A percentile compares a stretch with the other conserved stretches of the same genome.
These are phyloP conservation scores for Formica selysi DNA, from an alignment of 1,140 invertebrate genomes.

Conservation along the genomic window DNA sequence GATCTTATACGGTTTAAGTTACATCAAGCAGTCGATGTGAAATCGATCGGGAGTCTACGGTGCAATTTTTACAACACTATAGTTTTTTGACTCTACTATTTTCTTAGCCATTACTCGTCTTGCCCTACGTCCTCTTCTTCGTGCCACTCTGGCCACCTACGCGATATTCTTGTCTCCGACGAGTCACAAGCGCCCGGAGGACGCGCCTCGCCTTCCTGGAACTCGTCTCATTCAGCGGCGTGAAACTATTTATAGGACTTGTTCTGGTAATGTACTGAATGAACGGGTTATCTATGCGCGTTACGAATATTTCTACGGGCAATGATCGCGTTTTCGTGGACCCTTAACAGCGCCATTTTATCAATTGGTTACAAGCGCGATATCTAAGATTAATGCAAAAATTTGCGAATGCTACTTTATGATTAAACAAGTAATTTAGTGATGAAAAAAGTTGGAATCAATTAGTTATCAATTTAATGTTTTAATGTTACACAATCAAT, in stretches of 20 bases:
- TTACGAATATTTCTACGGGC: constrained; percentile 60
- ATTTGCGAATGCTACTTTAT: not conserved
- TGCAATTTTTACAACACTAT: not conserved
- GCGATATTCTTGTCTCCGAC: constrained; percentile 63
- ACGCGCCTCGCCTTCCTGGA: constrained; percentile 62
- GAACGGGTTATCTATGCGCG: constrained; percentile 57
- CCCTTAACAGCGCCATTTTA: not conserved
- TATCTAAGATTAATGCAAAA: not conserved
- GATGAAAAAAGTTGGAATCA: not conserved
- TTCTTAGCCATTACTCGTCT: not conserved
- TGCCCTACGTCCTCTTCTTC: not conserved
- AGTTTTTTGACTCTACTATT: not conserved
- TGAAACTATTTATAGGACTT: constrained; percentile 73
- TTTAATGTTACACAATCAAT: too few species aligned
- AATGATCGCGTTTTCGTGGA: constrained; percentile 45
- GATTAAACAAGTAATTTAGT: not conserved
- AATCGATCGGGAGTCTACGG: not conserved
- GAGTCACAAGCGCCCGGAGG: constrained; percentile 33
- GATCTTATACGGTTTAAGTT: not conserved
- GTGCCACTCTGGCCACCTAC: constrained; percentile 53
- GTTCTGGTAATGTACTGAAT: constrained; percentile 53
- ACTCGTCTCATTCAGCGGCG: constrained; percentile 64
- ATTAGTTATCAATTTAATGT: not conserved
- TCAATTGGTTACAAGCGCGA: not conserved
- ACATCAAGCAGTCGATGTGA: not conserved